A percentile compares a stretch with the other conserved stretches of the same genome.
Conservation (phyloP, 1,140 invertebrate species). For the Drosophila simulans region DNA sequence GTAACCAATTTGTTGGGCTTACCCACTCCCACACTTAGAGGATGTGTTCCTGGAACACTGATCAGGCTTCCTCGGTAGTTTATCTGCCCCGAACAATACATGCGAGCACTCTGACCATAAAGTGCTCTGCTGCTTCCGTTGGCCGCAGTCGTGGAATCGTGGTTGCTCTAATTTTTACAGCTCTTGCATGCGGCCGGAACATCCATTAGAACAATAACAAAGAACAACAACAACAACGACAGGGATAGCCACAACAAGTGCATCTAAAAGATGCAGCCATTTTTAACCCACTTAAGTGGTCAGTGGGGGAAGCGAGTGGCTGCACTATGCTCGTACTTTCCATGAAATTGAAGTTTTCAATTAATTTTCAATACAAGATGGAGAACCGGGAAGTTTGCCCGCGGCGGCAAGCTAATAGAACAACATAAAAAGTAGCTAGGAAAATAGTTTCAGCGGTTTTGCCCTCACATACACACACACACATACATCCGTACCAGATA, state of each 20-base stretch:
- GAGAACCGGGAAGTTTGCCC: constrained; percentile 25
- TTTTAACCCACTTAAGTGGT: constrained; percentile 77
- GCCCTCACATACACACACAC: background rate
- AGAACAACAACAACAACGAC: background rate
- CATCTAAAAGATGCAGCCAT: constrained; percentile 68
- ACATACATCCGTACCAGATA: background rate
- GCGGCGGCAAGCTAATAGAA: constrained; percentile 42
- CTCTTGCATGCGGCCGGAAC: constrained; percentile 64
- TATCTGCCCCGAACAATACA: constrained; percentile 9
- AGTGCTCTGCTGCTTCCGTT: constrained; percentile 39
- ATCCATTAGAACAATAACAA: constrained; percentile 65
- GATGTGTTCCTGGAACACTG: background rate
- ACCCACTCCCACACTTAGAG: background rate
- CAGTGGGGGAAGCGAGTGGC: constrained; percentile 22
- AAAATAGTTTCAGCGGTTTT: constrained; percentile 58
- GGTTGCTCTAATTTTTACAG: constrained; percentile 63
- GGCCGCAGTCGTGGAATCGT: constrained; percentile 35
- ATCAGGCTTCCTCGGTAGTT: background rate
- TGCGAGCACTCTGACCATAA: constrained; percentile 31
- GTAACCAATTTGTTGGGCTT: background rate
- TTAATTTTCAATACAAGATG: constrained; percentile 72
- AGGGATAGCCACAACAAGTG: constrained; percentile 47
- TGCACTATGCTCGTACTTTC: constrained; percentile 36
- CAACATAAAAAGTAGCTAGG: constrained; percentile 42
- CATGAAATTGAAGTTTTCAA: constrained; percentile 75